phyloP scores from a whole-genome alignment of 2,888 invertebrate species.

The Machimus atricapillus region DNA sequence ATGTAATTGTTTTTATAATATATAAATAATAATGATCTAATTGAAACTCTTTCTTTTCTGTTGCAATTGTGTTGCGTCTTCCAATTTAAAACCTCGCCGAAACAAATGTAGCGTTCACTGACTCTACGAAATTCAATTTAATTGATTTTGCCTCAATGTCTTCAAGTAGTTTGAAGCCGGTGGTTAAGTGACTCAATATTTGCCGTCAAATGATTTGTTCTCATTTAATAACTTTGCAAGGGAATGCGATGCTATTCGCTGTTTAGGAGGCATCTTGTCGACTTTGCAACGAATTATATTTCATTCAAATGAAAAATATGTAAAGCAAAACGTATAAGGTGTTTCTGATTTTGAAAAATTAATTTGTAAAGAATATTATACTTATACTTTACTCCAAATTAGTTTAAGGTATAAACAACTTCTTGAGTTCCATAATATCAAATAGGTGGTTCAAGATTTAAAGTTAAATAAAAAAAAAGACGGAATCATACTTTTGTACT shows the following conservation, averaged over 20 bases:
- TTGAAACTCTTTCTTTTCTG: not conserved
- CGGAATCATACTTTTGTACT: too few relatives aligned
- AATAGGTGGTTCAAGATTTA: too few relatives aligned
- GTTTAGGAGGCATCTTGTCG: not conserved
- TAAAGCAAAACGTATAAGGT: too few relatives aligned
- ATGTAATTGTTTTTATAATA: not conserved
- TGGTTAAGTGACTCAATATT: not conserved
- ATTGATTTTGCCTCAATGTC: not conserved
- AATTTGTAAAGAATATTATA: too few relatives aligned
- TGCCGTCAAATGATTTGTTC: not conserved
- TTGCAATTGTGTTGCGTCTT: not conserved
- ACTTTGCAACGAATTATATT: not conserved
- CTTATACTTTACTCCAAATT: too few relatives aligned
- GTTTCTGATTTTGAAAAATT: too few relatives aligned
- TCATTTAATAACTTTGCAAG: not conserved
- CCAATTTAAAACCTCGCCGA: not conserved
- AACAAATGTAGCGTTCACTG: not conserved
- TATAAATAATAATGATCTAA: not conserved
- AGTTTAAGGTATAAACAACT: too few relatives aligned
- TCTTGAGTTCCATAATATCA: too few relatives aligned
- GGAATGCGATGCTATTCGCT: not conserved
- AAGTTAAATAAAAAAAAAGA: too few relatives aligned
- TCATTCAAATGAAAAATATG: not conserved
- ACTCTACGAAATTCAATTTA: not conserved
- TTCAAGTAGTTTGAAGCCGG: not conserved